A percentile compares a stretch with the other conserved stretches of the same genome.
phyloP scores from a whole-genome alignment of 1,140 invertebrate species.

The Musca vetustissima region DNA sequence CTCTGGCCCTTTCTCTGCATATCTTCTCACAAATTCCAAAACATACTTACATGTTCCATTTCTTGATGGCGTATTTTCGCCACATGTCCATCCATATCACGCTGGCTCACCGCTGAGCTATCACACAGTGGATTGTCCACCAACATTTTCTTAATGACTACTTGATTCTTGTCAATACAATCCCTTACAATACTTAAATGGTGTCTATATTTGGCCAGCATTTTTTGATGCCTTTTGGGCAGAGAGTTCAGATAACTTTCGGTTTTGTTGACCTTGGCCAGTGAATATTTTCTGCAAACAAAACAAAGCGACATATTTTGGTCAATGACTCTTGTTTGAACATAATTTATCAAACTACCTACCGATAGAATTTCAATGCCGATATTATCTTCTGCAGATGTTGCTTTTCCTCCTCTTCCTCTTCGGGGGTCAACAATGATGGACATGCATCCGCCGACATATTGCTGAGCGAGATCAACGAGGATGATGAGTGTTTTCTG shows the following conservation, averaged over 20 bases:
- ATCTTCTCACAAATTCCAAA: not conserved
- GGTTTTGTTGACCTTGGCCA: slow-evolving; percentile 69
- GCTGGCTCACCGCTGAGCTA: not conserved
- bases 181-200: slow-evolving; percentile 74
- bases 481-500: slow-evolving; percentile 2
- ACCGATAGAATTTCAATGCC: slow-evolving; percentile 27
- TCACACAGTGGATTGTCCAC: slow-evolving; percentile 31
- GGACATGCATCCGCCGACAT: slow-evolving; percentile 10
- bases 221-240: slow-evolving; percentile 72
- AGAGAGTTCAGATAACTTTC: slow-evolving; percentile 75
- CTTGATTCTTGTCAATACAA: slow-evolving; percentile 83
- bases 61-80: slow-evolving; percentile 51
- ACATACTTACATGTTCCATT: slow-evolving; percentile 47
- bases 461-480: slow-evolving; percentile 6
- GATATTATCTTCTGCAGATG: slow-evolving; percentile 28
- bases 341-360: not conserved
- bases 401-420: slow-evolving; percentile 25
- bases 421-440: slow-evolving; percentile 26
- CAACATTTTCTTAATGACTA: slow-evolving; percentile 81
- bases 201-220: slow-evolving; percentile 73
- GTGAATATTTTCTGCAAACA: slow-evolving; percentile 61
- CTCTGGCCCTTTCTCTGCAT: not conserved
- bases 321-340: not conserved
- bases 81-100: slow-evolving; percentile 18
- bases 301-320: not conserved